Conservation (phyloP, 2,797 vertebrate species). For the Gallinago solitaria region DNA sequence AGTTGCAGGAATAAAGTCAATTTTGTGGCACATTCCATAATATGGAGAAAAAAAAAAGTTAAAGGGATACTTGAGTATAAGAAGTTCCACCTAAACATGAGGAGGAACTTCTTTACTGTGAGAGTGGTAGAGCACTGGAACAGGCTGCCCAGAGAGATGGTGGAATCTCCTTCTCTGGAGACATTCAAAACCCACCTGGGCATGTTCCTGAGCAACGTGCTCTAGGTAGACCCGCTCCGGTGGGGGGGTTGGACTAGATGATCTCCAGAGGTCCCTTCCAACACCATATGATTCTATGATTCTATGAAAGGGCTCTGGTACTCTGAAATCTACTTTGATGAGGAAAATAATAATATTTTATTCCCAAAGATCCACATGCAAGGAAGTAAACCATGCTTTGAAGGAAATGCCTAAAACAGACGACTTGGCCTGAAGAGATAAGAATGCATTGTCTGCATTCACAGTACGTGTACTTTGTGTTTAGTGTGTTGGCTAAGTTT, state of each 20-base stretch:
- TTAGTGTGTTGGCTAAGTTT: neutral
- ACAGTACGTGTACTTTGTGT: neutral
- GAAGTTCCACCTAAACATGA: too few species aligned
- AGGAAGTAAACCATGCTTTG: neutral
- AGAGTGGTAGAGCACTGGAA: too few species aligned
- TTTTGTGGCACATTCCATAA: neutral
- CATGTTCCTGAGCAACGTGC: too few species aligned
- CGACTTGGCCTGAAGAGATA: neutral
- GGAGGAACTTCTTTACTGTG: too few species aligned
- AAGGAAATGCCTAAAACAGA: neutral
- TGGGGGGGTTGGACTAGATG: too few species aligned
- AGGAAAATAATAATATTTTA: neutral
- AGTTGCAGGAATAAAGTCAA: neutral
- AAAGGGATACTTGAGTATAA: neutral
- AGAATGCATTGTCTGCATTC: neutral
- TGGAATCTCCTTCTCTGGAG: too few species aligned
- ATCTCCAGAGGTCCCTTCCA: too few species aligned
- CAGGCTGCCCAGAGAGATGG: too few species aligned
- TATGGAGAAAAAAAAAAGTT: neutral
- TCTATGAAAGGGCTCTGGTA: neutral
- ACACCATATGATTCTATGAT: too few species aligned
- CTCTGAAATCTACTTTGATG: neutral
- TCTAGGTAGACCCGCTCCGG: too few species aligned
- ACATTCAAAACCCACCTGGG: too few species aligned
- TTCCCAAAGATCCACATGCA: neutral